phyloP scores from a whole-genome alignment of 2,113 vertebrate species.

The Cyanocitta stelleri region DNA sequence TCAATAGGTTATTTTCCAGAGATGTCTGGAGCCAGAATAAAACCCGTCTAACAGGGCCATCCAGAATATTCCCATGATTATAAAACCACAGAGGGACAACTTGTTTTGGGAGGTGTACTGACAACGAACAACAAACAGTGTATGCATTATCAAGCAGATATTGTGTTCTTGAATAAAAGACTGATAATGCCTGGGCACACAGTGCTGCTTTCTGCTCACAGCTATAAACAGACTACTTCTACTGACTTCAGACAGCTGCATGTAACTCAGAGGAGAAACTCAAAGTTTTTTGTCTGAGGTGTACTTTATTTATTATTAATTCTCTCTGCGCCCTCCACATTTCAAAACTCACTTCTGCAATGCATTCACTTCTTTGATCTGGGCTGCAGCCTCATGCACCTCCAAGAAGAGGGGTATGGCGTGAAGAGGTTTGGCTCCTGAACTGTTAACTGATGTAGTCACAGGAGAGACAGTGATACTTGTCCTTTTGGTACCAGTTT shows the following conservation, averaged over 20 bases:
- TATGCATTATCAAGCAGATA: constrained; percentile 13
- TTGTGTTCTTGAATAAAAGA: not conserved
- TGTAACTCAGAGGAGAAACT: not conserved
- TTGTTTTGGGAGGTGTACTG: constrained; percentile 17
- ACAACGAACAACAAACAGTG: not conserved
- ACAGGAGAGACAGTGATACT: not conserved
- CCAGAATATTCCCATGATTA: constrained; percentile 51
- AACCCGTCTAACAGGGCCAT: not conserved
- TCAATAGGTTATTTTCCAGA: constrained; percentile 68
- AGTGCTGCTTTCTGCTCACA: not conserved
- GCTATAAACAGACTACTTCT: not conserved
- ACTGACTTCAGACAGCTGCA: not conserved
- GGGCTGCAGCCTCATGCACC: not conserved
- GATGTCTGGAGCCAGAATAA: constrained; percentile 37
- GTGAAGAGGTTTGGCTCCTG: not conserved
- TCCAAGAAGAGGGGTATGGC: not conserved
- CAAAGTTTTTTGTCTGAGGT: not conserved
- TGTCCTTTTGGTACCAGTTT: fast-evolving
- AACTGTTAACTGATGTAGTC: not conserved
- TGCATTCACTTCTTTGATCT: not conserved
- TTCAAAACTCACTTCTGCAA: not conserved
- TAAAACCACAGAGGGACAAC: constrained; percentile 6
- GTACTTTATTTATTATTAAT: not conserved
- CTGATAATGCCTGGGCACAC: constrained; percentile 1
- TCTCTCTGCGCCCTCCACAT: not conserved